phyloP scores from a whole-genome alignment of 2,797 vertebrate species.

The Cacajao melanocephalus region DNA sequence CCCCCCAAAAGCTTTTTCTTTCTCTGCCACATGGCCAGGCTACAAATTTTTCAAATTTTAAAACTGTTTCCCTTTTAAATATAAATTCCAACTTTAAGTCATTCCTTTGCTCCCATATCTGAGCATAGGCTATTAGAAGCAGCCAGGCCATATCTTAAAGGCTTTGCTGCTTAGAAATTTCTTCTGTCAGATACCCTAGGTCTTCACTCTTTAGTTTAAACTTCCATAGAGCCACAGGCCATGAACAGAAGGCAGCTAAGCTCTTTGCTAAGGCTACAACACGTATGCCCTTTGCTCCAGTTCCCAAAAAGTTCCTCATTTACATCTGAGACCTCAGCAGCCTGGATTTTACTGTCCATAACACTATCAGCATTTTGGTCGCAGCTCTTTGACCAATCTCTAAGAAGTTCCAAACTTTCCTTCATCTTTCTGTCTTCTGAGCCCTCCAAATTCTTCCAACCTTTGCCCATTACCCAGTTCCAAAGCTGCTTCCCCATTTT shows the following conservation, averaged over 20 bases:
- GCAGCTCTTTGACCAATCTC: background rate
- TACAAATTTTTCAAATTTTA: background rate
- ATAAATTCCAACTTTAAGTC: background rate
- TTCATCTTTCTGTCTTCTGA: background rate
- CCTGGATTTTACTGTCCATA: background rate
- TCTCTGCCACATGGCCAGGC: background rate
- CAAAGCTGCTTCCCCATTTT: background rate
- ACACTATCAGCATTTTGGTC: background rate
- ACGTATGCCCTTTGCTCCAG: background rate
- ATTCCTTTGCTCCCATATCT: background rate
- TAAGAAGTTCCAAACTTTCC: background rate
- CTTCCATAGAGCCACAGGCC: too few relatives aligned
- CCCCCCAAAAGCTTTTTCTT: background rate
- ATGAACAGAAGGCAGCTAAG: background rate
- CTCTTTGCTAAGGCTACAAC: background rate
- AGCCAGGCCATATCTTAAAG: background rate
- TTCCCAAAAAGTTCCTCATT: background rate
- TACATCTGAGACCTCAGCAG: background rate
- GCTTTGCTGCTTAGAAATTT: background rate
- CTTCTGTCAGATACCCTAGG: too few relatives aligned
- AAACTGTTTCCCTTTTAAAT: background rate
- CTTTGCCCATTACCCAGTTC: background rate
- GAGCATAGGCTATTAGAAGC: background rate
- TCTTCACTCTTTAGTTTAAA: background rate
- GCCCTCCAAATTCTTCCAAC: background rate